Conservation (phyloP, 2,888 invertebrate species). For the Suillia variegata region DNA sequence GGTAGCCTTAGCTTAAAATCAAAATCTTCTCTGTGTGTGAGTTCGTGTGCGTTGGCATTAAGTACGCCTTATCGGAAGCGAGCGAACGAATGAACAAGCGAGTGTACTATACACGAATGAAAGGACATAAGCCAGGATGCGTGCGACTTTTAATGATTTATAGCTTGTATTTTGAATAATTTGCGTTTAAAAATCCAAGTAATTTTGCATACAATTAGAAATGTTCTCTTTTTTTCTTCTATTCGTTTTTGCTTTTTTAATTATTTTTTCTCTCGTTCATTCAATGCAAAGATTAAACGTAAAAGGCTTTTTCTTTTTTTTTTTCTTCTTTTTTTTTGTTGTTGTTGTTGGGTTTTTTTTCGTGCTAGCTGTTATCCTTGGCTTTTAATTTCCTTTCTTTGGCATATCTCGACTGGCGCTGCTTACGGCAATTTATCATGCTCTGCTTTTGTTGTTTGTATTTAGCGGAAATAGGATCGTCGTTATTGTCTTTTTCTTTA, state of each 20-base stretch:
- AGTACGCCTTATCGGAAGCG: too few species aligned
- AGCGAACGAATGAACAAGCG: too few species aligned
- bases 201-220: conserved; percentile 1
- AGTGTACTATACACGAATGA: too few species aligned
- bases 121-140: conserved; percentile 5
- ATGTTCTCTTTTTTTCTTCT: too few species aligned
- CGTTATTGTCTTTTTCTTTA: conserved; percentile 26
- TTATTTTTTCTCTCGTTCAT: too few species aligned
- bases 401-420: conserved; percentile 2
- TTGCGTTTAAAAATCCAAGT: conserved; percentile 43
- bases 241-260: too few species aligned
- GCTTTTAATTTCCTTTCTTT: conserved; percentile 22
- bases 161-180: conserved; percentile 53
- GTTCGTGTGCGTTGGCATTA: conserved; percentile 8
- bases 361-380: conserved; percentile 11
- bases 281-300: neutral
- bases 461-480: conserved; percentile 34
- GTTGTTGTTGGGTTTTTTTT: neutral
- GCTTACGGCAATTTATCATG: conserved; percentile 22
- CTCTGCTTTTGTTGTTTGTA: conserved; percentile 27
- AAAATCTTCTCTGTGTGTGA: neutral
- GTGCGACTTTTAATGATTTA: conserved; percentile 45
- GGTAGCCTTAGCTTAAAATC: too few species aligned
- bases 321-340: neutral
- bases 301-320: neutral